phyloP scores from a whole-genome alignment of 2,113 vertebrate species.

The Cyprinodon variegatus region DNA sequence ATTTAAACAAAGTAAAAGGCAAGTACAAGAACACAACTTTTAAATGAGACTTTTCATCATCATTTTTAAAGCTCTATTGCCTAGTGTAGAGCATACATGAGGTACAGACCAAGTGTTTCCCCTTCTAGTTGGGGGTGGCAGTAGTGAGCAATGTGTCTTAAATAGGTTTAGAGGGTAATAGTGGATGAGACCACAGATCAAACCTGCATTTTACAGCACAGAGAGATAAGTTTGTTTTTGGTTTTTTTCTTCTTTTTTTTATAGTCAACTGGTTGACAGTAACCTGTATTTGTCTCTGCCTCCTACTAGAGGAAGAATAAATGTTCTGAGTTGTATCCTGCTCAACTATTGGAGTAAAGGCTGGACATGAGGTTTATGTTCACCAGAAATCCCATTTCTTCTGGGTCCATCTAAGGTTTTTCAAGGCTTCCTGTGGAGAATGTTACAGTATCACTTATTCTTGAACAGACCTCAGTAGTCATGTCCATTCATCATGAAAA shows the following conservation, averaged over 20 bases:
- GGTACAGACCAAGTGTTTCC: no score
- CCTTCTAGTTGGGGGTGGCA: no score
- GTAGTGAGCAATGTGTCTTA: no score
- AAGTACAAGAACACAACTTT: neutral
- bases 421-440: neutral
- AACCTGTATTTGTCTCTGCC: neutral
- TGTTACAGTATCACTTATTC: neutral
- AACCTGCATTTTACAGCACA: neutral
- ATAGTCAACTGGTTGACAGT: neutral
- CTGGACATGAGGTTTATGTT: neutral
- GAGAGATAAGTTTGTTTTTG: neutral
- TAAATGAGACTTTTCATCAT: neutral
- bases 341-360: neutral
- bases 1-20: neutral
- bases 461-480: neutral
- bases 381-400: neutral
- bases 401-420: neutral
- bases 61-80: no score
- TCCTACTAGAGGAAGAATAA: no score
- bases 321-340: neutral
- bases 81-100: no score
- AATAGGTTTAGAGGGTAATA: no score
- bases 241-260: no score
- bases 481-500: neutral
- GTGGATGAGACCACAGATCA: no score